Base-by-base conservation (phyloP, 2,797 vertebrate species). In the Oophaga sylvatica region DNA sequence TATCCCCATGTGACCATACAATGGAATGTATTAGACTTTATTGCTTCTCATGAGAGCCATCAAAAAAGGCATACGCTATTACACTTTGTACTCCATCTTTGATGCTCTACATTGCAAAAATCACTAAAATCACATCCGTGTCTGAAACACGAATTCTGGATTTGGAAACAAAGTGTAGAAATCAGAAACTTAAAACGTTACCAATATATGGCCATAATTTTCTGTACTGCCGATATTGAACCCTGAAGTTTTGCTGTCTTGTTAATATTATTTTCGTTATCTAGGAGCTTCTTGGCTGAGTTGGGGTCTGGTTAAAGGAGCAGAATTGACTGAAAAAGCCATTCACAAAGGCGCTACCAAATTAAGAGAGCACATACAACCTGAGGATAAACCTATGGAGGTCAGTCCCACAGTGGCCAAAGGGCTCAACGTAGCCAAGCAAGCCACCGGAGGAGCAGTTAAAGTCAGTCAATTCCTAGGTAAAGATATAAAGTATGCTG, bases 381-480 rank as follows among this genome's bases (percentile, higher is more conserved):
- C 98, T 0, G 98, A 99, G 88, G 98, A 99, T 93, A 97, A 94
- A 83, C 98, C 98, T 19, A 57, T 97, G 60, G 94, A 97, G 77
- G 96, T 99, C 93, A 99, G 94, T 91, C 98, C 98, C 84, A 92
- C 96, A 0, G 96, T 99, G 88, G 94, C 96, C 90, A 98, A 93
- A 91, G 96, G 97, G 70, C 97, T 99, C 82, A 95, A 98, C 0
- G 96, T 98, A 71, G 98, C 98, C 88, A 99, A 98, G 93, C 97
- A 98, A 89, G 98, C 98, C 10, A 99, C 98, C 0, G 98, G 98
- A 80, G 97, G 98, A 84, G 98, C 98, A 1, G 98, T 98, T 10
- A 98, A 96, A 96, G 98, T 99, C 96, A 99, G 98, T 94, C 98
- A 99, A 68, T 97, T 98, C 91, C 93, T 99, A 87, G 98, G 98